Base-by-base conservation (phyloP, 2,888 invertebrate genomes). In the Hemistola chrysoprasaria region DNA sequence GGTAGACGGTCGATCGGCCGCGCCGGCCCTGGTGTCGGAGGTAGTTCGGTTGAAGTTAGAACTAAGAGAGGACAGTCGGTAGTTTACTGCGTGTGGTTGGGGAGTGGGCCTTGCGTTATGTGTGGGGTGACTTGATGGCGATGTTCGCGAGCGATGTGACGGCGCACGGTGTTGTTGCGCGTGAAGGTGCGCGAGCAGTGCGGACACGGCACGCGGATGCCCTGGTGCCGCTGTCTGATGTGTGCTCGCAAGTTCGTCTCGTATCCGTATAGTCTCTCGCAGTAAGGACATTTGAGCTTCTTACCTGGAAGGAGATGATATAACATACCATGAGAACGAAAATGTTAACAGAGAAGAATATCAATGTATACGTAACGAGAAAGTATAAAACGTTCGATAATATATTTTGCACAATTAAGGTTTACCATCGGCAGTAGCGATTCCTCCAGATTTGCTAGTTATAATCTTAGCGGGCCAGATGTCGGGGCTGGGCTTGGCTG, bases 211-310 rank as follows among this genome's bases (percentile, higher is more conserved):
- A 97, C 96, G 37, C 97, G 92, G 67, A 97, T 97, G 62, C 97
- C 96, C 85, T 97, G 96, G 85, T 97, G 96, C 75, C 96, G 93
- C 78, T 97, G 97, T 39, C 96, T 91, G 74, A 97, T 96, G 88
- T 97, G 97, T 54, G 97, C 97, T 59, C 97, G 93, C 75, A 97
- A 87, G 80, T 97, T 97, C 71, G 97, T 97, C 91, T 97, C 97
- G 81, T 97, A 97, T 53, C 97, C 97, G 86, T 97, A 97, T 48
- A 97, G 91, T 71, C 96, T 92, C 88, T 97, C 97, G 91, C 97
- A 97, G 85, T 95, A 96, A 70, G 96, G 95, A 87, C 96, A 97
- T 90, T 96, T 96, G 71, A 97, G 90, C 85, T 97, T 97, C 84
- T 96, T 96, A 70, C 96, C 96, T 96, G 90, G 2, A 91, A 90